Base-by-base conservation (phyloP, 2,888 invertebrate genomes). In the Cataglyphis altisquamis region DNA sequence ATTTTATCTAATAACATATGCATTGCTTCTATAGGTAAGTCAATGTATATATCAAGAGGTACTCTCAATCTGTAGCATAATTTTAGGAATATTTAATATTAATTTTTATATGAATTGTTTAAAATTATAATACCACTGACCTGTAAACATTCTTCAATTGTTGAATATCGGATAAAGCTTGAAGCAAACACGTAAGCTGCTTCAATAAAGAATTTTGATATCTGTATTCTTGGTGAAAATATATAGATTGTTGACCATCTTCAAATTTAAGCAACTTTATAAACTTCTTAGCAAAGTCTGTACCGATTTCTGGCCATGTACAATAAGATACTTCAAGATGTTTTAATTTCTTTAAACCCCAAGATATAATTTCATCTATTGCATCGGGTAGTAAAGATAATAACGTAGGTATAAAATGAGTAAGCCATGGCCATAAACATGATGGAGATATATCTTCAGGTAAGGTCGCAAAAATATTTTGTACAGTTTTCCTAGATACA, bases 231-330 rank as follows among this genome's bases (percentile, higher is more conserved):
- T 91, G 88, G 72, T 91, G 86, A 64, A 90, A 89, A 84, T 89
- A 86, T 25, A 88, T 86, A 12, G 82, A 89, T 5, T 90, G 87
- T 63, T 89, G 85, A 45, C 86, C 89, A 67, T 89, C 89, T 68
- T 92, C 91, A 36, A 91, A 88, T 57, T 91, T 93, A 25, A 95
- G 82, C 39, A 94, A 86, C 66, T 91, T 88, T 80, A 94, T 88
- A 4, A 95, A 93, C 82, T 92, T 93, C 21, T 93, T 90, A 2
- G 94, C 94, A 90, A 95, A 95, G 60, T 95, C 91, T 32, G 93
- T 90, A 10, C 93, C 94, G 68, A 91, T 89, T 77, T 90, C 88
- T 10, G 94, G 94, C 94, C 93, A 94, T 25, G 73, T 83, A 18
- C 84, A 87, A 81, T 90, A 77, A 48, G 82, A 90, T 72, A 91